A percentile compares a stretch with the other conserved stretches of the same genome.
Conservation (phyloP, 2,113 vertebrate species). For the Peromyscus californicus region DNA sequence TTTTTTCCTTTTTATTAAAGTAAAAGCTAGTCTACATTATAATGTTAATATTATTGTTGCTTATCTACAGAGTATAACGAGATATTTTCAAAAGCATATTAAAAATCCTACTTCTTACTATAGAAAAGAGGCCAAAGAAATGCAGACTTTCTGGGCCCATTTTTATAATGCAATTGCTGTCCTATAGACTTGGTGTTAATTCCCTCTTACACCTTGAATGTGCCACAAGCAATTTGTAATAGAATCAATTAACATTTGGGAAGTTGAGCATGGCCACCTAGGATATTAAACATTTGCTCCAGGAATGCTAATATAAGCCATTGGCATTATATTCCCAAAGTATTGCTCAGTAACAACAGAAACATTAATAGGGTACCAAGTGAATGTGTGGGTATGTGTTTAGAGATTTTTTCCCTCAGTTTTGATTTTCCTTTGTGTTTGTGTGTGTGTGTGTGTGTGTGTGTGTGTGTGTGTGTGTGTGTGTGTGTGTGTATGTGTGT, state of each 20-base stretch:
- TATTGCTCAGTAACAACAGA: neutral
- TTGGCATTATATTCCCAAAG: neutral
- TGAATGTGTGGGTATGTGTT: neutral
- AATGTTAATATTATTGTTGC: neutral
- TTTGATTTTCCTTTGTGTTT: neutral
- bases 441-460: neutral
- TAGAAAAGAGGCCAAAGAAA: neutral
- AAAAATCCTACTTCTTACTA: neutral
- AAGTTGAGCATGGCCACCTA: constrained; percentile 73
- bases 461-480: neutral
- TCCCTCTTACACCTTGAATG: constrained; percentile 62
- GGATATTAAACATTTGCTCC: constrained; percentile 75
- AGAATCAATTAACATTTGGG: constrained; percentile 84
- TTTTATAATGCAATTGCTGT: constrained; percentile 55
- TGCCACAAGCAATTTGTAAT: constrained; percentile 77
- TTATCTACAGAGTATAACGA: neutral
- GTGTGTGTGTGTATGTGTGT: neutral
- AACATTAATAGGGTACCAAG: neutral
- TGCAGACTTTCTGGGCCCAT: neutral
- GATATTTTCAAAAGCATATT: neutral
- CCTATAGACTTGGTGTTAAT: constrained; percentile 51
- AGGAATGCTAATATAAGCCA: constrained; percentile 77
- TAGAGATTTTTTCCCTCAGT: neutral
- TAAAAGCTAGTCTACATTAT: neutral
- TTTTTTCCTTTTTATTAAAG: neutral